Evolutionary conservation across 2,113 vertebrate genomes (phyloP), one percentile per base, ranked within the genome.

Genomic region (Cyprinodon brontotheroides): DNA sequence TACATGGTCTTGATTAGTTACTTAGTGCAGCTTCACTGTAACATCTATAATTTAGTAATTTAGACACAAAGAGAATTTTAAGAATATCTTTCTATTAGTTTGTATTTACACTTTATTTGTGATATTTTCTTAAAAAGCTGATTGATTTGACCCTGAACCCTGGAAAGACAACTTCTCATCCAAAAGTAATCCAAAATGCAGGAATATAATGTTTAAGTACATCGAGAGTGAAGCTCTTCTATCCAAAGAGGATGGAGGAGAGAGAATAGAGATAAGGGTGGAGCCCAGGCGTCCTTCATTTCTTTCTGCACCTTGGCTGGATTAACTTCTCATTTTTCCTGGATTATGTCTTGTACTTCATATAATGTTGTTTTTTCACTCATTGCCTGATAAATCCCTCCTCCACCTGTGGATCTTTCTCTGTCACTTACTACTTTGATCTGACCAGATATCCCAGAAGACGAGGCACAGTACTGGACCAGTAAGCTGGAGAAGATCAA

Each of bases 401-500:
- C 13, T 43, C 9, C 29, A 14, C 0, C 22, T 4, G 2, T 29
- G 13, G 7, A 14, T 4, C 12, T 37, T 67, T 76, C 9, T 43
- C 43, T 41, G 11, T 70, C 13, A 8, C 40, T 40, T 83, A 78
- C 71, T 7, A 60, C 38, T 87, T 11, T 66, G 22, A 10, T 63
- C 8, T 68, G 71, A 70, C 50, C 81, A 99, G 98, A 99, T 90
- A 99, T 99, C 45, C 98, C 98, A 3, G 97, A 99, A 50, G 96
- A 98, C 43, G 98, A 99, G 89, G 98, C 98, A 75, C 94, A 95
- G 88, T 99, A 97, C 80, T 99, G 97, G 98, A 98, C 96, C 76
- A 95, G 92, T 75, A 99, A 98, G 90, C 92, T 98, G 86, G 96
- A 96, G 75, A 92, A 95, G 86, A 95, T 98, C 83, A 98, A 98